Evolutionary conservation across 2,113 vertebrate genomes (phyloP).

Genomic region (Hemiprocne comata): DNA sequence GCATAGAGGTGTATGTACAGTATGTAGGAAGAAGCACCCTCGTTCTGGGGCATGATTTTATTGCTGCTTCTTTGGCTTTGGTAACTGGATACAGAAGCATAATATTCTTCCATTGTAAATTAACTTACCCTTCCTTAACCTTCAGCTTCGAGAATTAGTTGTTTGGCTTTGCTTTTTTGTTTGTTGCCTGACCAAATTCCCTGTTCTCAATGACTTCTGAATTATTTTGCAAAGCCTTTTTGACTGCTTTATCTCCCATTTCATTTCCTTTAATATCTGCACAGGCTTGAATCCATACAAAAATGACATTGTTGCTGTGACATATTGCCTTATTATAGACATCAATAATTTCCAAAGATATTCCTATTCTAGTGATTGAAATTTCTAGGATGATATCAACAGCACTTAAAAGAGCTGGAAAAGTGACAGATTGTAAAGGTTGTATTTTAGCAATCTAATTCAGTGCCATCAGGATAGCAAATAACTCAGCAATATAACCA

Average conservation of each 20-base stretch:
- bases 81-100: background rate
- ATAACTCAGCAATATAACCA: constrained; percentile 66
- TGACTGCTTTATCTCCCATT: constrained; percentile 75
- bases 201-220: constrained; percentile 67
- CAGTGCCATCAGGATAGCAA: constrained; percentile 63
- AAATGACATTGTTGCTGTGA: constrained; percentile 77
- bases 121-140: constrained; percentile 46
- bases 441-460: constrained; percentile 76
- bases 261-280: constrained; percentile 77
- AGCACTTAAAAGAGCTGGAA: constrained; percentile 75
- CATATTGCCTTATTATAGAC: constrained; percentile 74
- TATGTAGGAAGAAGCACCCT: accelerated
- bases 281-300: constrained; percentile 66
- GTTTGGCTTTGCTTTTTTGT: constrained; percentile 23
- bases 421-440: constrained; percentile 78
- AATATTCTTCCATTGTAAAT: background rate
- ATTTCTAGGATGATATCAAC: constrained; percentile 74
- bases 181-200: constrained; percentile 55
- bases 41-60: background rate
- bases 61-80: background rate
- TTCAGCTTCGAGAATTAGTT: constrained; percentile 48
- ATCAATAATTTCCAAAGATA: constrained; percentile 79
- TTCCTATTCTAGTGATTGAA: constrained; percentile 74
- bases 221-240: constrained; percentile 74
- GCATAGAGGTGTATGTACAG: background rate